Conservation (phyloP, 2,888 invertebrate genomes). For the Drosophila seclusa region DNA sequence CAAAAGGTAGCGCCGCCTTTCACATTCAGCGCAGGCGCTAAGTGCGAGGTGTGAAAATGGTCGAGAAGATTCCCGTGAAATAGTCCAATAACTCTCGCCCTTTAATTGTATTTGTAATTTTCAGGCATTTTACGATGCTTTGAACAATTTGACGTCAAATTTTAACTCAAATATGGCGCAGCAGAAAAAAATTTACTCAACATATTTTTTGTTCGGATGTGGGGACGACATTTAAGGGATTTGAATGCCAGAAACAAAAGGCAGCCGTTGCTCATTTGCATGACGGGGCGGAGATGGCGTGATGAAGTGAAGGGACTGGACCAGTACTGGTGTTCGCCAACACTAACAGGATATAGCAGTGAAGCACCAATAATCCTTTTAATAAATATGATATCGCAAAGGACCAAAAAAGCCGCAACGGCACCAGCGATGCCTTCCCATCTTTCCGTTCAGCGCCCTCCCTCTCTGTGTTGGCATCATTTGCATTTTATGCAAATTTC, state of each 20-base stretch:
- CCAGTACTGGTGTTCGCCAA: constrained; percentile 46
- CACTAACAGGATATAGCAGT: constrained; percentile 82
- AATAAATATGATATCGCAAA: constrained; percentile 84
- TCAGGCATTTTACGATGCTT: constrained; percentile 62
- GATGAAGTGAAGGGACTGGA: background rate
- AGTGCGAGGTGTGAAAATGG: constrained; percentile 70
- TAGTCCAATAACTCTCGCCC: constrained; percentile 12
- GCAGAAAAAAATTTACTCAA: constrained; percentile 41
- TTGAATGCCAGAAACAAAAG: constrained; percentile 68
- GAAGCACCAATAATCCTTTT: constrained; percentile 84
- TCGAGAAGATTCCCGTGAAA: constrained; percentile 50
- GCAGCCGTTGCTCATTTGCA: constrained; percentile 75
- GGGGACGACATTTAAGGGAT: background rate
- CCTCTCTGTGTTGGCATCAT: constrained; percentile 70
- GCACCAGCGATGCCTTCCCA: constrained; percentile 42
- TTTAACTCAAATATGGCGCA: constrained; percentile 79
- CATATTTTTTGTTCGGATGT: constrained; percentile 53
- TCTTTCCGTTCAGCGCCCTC: constrained; percentile 4
- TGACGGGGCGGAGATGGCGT: constrained; percentile 25
- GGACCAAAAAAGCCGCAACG: constrained; percentile 80
- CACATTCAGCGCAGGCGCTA: constrained; percentile 51
- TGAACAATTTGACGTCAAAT: constrained; percentile 73
- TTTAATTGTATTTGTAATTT: constrained; percentile 77
- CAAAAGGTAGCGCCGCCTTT: constrained; percentile 67
- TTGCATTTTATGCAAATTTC: constrained; percentile 84